These are phyloP conservation scores for Rotaria socialis DNA, from an alignment of 2,888 invertebrate genomes.

Conservation along the genomic window DNA sequence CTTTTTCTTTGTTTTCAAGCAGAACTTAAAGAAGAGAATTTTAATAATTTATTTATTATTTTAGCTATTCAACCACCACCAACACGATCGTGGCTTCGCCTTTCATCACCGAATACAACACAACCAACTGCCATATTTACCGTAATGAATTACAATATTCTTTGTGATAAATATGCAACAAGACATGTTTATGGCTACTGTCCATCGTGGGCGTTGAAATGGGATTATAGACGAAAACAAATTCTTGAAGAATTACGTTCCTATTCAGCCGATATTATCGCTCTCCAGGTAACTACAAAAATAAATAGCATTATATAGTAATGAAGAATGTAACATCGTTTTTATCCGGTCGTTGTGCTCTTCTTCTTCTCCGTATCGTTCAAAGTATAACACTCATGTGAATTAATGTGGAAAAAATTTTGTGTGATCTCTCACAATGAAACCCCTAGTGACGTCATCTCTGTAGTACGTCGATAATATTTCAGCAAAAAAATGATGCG, in stretches of 20 bases:
- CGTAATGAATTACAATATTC: conserved; percentile 98
- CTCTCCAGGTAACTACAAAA: conserved; percentile 63
- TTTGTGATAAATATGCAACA: conserved; percentile 97
- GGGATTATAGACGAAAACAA: conserved; percentile 90
- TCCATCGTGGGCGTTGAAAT: conserved; percentile 94
- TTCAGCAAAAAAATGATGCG: no score
- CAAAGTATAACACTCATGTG: no score
- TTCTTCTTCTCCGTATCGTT: no score
- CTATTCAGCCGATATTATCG: conserved; percentile 93
- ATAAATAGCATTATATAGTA: neutral
- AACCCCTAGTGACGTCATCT: no score
- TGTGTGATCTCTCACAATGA: no score
- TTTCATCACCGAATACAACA: conserved; percentile 79
- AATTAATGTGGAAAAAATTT: no score
- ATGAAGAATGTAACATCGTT: no score
- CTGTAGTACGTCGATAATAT: no score
- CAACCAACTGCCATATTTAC: conserved; percentile 91
- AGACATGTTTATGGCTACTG: conserved; percentile 98
- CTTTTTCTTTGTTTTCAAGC: conserved; percentile 63
- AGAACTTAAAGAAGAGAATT: conserved; percentile 72
- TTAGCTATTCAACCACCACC: conserved; percentile 81
- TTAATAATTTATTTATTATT: conserved; percentile 66
- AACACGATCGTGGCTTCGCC: conserved; percentile 87
- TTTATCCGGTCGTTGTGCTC: no score
- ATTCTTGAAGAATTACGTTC: conserved; percentile 92